These are phyloP conservation scores for Nomada lathburiana DNA, from an alignment of 2,888 invertebrate genomes.

Conservation along the genomic window DNA sequence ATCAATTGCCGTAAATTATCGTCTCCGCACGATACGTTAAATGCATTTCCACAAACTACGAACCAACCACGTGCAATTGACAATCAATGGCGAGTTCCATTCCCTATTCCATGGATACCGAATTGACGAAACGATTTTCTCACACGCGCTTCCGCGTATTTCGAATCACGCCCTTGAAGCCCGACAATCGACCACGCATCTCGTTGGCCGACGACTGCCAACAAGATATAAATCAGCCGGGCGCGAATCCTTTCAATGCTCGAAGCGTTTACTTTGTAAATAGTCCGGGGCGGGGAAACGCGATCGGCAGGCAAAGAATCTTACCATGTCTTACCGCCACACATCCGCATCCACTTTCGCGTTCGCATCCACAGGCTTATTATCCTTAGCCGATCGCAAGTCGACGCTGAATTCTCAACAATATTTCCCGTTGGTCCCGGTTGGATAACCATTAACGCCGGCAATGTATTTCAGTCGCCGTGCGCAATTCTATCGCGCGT, in stretches of 20 bases:
- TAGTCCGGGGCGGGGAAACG: conserved; percentile 33
- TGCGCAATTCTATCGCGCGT: neutral
- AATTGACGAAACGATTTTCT: conserved; percentile 26
- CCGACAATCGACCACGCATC: neutral
- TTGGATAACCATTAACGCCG: conserved; percentile 54
- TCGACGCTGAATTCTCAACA: conserved; percentile 25
- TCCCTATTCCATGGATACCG: conserved; percentile 7
- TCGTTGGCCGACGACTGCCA: conserved; percentile 2
- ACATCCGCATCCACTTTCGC: neutral
- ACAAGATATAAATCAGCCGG: conserved; percentile 32
- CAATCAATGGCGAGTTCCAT: neutral
- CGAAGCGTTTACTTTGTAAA: conserved; percentile 40
- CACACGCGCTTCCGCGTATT: conserved; percentile 36
- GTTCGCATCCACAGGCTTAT: conserved; percentile 37
- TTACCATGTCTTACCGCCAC: neutral
- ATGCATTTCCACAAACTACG: neutral
- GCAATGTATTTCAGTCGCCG: conserved; percentile 49
- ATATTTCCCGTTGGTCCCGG: conserved; percentile 48
- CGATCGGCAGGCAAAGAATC: conserved; percentile 42
- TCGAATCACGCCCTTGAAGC: conserved; percentile 15
- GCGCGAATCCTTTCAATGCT: conserved; percentile 19
- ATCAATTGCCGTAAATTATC: neutral
- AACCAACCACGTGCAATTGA: neutral
- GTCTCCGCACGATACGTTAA: no score
- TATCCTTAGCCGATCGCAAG: conserved; percentile 38